Evolutionary conservation across 1,140 invertebrate species (phyloP), one percentile per base, ranked within the genome.

Genomic region (Camponotus floridanus): DNA sequence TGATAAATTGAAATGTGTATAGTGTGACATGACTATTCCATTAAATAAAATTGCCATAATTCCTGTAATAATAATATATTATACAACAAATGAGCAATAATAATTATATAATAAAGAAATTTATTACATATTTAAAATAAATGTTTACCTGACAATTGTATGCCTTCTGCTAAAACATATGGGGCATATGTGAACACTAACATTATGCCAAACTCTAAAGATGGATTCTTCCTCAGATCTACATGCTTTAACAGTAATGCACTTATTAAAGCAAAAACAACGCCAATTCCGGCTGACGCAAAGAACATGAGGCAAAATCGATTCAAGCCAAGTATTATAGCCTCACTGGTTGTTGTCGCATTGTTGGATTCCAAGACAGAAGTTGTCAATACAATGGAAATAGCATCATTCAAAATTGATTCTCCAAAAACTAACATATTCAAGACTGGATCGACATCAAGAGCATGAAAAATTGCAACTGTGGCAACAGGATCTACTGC

Each of bases 31-130:
- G 0, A 99, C 99, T 92, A 99, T 99, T 3, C 99, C 99, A 96
- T 99, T 99, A 93, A 99, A 99, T 85, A 99, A 95, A 91, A 99
- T 99, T 18, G 99, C 99, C 99, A 99, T 99, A 61, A 99, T 99
- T 84, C 99, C 98, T 98, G 95, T 87, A 96, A 89, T n/a, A 76
- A 74, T 36, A 51, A 55, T 55, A 71, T 42, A n/a, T 26, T 48
- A 33, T 64, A 39, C 64, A 48, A 51, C 48, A 81, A 59, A 31
- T 70, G 48, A 61, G 11, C 36, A 45, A 67, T 59, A 48, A 62
- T 42, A 26, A 9, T 68, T 39, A 39, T 67, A 71, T 1, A 33
- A 57, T 8, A 86, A 67, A 85, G n/a, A 31, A 26, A 51, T 67
- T 76, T 2, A 6, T 42, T 48, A 2, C 21, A 39, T n/a, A 42